phyloP scores from a whole-genome alignment of 2,113 vertebrate genomes.

The Odontophorus gujanensis region DNA sequence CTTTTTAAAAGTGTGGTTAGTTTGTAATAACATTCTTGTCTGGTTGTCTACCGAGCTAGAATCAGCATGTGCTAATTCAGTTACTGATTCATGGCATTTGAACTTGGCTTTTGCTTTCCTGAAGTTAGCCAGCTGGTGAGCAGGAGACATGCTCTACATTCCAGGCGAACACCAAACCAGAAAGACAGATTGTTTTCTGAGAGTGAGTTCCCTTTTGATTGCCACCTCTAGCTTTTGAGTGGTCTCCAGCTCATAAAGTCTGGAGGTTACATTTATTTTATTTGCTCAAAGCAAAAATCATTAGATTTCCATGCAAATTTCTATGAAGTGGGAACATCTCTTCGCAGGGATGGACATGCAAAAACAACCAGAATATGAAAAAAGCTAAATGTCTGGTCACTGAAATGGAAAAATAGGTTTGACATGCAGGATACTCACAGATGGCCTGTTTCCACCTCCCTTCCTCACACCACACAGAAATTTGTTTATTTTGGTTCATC shows the following conservation, averaged over 20 bases:
- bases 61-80: not conserved
- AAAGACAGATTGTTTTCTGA: not conserved
- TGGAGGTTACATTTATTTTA: not conserved
- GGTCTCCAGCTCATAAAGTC: not conserved
- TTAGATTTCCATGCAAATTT: not conserved
- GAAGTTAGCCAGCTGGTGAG: not conserved
- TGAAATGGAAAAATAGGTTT: constrained; percentile 18
- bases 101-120: constrained; percentile 10
- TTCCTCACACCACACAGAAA: not conserved
- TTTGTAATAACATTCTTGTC: not conserved
- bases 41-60: not conserved
- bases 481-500: constrained; percentile 54
- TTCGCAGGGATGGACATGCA: not conserved
- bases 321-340: not conserved
- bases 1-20: not conserved
- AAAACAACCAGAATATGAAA: not conserved
- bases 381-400: not conserved
- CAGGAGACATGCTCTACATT: not conserved
- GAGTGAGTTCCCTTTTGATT: not conserved
- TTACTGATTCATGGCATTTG: not conserved
- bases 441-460: not conserved
- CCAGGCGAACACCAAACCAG: not conserved
- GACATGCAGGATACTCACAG: not conserved
- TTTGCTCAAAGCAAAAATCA: constrained; percentile 5
- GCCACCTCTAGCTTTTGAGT: not conserved